phyloP scores from a whole-genome alignment of 2,888 invertebrate species.

The Marronus borbonicus region DNA sequence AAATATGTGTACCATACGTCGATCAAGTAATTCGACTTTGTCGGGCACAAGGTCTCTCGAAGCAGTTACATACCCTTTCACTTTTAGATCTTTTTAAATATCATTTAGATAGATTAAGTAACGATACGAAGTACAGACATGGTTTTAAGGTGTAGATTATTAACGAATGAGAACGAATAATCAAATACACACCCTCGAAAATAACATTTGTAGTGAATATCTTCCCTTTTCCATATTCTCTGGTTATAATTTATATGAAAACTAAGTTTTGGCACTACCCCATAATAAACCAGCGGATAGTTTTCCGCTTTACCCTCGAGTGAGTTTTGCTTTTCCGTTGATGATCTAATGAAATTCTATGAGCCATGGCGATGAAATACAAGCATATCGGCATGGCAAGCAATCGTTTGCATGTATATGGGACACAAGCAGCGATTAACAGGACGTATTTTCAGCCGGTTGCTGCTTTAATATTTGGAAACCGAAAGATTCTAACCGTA shows the following conservation, averaged over 20 bases:
- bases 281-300: conserved; percentile 64
- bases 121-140: no score
- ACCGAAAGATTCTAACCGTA: no score
- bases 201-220: not conserved
- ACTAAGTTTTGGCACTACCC: conserved; percentile 66
- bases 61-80: not conserved
- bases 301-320: conserved; percentile 65
- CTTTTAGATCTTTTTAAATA: conserved; percentile 16
- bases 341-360: conserved; percentile 69
- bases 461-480: conserved; percentile 32
- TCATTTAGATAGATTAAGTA: not conserved
- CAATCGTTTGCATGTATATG: conserved; percentile 66
- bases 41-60: conserved; percentile 6
- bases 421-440: conserved; percentile 61
- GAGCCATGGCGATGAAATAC: conserved; percentile 67
- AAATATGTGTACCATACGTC: conserved; percentile 17
- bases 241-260: conserved; percentile 30
- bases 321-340: conserved; percentile 65
- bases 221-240: not conserved
- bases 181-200: not conserved
- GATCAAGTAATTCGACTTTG: not conserved
- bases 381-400: conserved; percentile 60
- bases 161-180: no score
- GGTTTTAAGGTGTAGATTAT: no score
- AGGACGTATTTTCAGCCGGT: conserved; percentile 54